These are phyloP conservation scores for Mercenaria mercenaria DNA, from an alignment of 1,140 invertebrate genomes.

Conservation along the genomic window DNA sequence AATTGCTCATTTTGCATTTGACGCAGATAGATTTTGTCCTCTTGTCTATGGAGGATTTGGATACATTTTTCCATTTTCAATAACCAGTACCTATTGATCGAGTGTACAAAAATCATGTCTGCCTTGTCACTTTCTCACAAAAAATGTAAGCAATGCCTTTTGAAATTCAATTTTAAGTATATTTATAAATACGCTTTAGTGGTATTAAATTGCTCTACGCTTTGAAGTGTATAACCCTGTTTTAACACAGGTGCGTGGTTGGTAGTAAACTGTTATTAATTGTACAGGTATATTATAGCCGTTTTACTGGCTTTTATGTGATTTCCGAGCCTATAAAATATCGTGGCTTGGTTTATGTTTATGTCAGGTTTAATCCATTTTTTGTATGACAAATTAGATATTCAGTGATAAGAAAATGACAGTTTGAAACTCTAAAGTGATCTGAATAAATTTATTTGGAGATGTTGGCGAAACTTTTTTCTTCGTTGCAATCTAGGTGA, in stretches of 20 bases:
- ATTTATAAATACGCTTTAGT: slow-evolving; percentile 41
- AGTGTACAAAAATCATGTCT: slow-evolving; percentile 12
- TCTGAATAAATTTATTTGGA: slow-evolving; percentile 20
- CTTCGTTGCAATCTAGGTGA: background rate
- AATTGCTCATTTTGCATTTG: no score
- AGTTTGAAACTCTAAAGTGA: background rate
- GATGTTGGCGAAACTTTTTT: background rate
- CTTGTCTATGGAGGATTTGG: background rate
- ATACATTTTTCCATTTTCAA: background rate
- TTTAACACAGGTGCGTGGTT: slow-evolving; percentile 38
- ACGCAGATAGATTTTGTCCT: no score
- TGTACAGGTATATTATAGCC: slow-evolving; percentile 21
- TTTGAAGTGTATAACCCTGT: slow-evolving; percentile 47
- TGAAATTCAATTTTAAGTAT: slow-evolving; percentile 52
- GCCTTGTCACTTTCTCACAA: slow-evolving; percentile 34
- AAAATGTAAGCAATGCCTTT: slow-evolving; percentile 26
- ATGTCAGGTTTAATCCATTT: slow-evolving; percentile 31
- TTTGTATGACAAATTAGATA: slow-evolving; percentile 35
- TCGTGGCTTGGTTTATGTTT: background rate
- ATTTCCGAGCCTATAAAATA: slow-evolving; percentile 26
- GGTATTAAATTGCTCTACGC: slow-evolving; percentile 44
- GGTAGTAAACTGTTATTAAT: slow-evolving; percentile 47
- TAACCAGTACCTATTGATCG: background rate
- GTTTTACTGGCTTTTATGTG: slow-evolving; percentile 19
- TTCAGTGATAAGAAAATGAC: background rate